Conservation (phyloP, 1,140 invertebrate species). For the Glossosoma conforme region DNA sequence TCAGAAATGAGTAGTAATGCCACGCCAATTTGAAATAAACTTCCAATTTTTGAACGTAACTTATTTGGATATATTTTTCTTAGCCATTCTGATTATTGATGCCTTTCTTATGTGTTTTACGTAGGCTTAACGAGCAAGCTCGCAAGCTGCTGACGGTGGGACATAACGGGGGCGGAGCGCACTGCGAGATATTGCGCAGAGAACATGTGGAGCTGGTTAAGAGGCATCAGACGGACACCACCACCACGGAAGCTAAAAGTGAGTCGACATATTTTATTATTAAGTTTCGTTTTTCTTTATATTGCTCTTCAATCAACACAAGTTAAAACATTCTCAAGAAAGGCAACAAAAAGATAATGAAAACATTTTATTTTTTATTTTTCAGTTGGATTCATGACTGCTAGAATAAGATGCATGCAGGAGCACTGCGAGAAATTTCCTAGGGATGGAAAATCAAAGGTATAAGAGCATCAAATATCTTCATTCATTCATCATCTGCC, state of each 20-base stretch:
- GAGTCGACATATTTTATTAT: slow-evolving; percentile 31
- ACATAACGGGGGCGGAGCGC: too few species aligned
- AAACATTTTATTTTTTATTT: slow-evolving; percentile 21
- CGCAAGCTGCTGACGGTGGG: too few species aligned
- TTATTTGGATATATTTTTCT: too few species aligned
- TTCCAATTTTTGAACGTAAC: too few species aligned
- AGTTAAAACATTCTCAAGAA: background rate
- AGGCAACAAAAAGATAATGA: too few species aligned
- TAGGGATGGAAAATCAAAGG: slow-evolving; percentile 50
- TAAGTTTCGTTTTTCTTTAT: slow-evolving; percentile 9
- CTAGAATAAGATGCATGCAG: slow-evolving; percentile 53
- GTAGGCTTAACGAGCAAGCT: too few species aligned
- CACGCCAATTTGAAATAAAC: too few species aligned
- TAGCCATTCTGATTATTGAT: too few species aligned
- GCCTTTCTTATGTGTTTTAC: too few species aligned
- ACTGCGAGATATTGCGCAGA: slow-evolving; percentile 19
- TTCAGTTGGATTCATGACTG: slow-evolving; percentile 54
- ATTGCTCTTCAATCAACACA: slow-evolving; percentile 1
- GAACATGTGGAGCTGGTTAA: slow-evolving; percentile 49
- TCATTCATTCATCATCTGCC: too few species aligned
- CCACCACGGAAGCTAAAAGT: slow-evolving; percentile 55
- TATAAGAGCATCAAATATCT: too few species aligned
- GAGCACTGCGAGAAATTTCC: slow-evolving; percentile 46
- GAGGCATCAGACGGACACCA: slow-evolving; percentile 51
- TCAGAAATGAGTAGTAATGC: too few species aligned